A percentile compares a stretch with the other conserved stretches of the same genome.
phyloP scores from a whole-genome alignment of 2,888 invertebrate genomes.

The Choristoneura rosaceana region DNA sequence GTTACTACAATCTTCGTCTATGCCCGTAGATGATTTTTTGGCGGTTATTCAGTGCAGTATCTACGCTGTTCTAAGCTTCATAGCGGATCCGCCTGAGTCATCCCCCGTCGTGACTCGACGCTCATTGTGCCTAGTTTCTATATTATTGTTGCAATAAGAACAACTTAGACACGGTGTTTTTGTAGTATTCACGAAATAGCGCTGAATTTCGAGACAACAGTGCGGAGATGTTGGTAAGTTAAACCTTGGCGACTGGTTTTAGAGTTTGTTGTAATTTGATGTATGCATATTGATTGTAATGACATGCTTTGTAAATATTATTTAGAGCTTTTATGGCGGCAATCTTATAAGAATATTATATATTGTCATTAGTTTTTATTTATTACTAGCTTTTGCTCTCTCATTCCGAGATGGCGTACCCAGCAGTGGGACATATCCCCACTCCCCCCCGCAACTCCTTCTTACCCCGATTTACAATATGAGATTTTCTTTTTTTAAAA shows the following conservation, averaged over 20 bases:
- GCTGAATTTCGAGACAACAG: conserved; percentile 14
- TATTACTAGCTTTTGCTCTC: neutral
- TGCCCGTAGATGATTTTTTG: neutral
- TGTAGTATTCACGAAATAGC: conserved; percentile 31
- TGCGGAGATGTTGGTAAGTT: neutral
- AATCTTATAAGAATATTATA: neutral
- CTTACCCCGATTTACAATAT: too few species aligned
- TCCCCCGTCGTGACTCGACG: conserved; percentile 31
- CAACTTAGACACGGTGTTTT: conserved; percentile 38
- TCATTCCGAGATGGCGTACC: too few species aligned
- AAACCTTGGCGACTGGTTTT: neutral
- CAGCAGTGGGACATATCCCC: too few species aligned
- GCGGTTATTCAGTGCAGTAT: neutral
- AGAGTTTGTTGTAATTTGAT: neutral
- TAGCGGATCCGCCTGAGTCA: conserved; percentile 31
- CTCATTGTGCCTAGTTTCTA: conserved; percentile 31
- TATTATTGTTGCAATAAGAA: conserved; percentile 39
- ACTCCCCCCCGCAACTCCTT: too few species aligned
- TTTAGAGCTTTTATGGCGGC: conserved; percentile 21
- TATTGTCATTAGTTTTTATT: neutral
- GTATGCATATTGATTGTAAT: neutral
- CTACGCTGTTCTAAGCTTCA: conserved; percentile 17
- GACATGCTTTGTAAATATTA: conserved; percentile 33
- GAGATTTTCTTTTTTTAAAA: too few species aligned
- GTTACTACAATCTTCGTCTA: neutral